These are phyloP conservation scores for Pteria penguin DNA, from an alignment of 2,888 invertebrate species.

Conservation along the genomic window DNA sequence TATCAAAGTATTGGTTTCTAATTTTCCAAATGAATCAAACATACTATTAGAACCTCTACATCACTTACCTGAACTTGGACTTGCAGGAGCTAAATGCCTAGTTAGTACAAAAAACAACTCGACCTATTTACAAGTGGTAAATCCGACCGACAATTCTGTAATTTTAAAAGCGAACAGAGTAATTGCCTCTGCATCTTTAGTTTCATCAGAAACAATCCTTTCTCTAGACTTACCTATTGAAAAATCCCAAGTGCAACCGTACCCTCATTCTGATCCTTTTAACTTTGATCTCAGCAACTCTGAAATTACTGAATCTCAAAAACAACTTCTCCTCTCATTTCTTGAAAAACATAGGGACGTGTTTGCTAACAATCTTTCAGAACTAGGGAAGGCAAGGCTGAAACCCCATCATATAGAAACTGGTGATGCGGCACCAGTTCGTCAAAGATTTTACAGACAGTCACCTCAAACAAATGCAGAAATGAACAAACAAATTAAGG, in stretches of 20 bases:
- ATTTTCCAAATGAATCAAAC: too few species aligned
- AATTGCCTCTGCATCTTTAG: too few species aligned
- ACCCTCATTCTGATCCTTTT: neutral
- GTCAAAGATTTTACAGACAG: conserved; percentile 11
- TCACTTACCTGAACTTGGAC: neutral
- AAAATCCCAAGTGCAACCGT: too few species aligned
- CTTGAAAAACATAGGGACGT: too few species aligned
- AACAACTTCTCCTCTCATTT: neutral
- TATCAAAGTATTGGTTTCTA: neutral
- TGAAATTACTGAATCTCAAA: neutral
- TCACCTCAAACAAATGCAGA: neutral
- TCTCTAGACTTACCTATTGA: too few species aligned
- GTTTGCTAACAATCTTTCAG: too few species aligned
- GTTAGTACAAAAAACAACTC: neutral
- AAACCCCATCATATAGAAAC: neutral
- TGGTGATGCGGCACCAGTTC: neutral
- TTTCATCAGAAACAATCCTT: neutral
- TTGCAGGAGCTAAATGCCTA: neutral
- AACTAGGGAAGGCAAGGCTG: too few species aligned
- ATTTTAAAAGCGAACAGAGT: too few species aligned
- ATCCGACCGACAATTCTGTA: too few species aligned
- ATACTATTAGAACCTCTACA: too few species aligned
- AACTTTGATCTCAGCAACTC: neutral
- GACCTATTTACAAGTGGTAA: neutral
- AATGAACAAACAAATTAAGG: conserved; percentile 1